phyloP scores from a whole-genome alignment of 2,113 vertebrate species.

The Dermatemys mawii region DNA sequence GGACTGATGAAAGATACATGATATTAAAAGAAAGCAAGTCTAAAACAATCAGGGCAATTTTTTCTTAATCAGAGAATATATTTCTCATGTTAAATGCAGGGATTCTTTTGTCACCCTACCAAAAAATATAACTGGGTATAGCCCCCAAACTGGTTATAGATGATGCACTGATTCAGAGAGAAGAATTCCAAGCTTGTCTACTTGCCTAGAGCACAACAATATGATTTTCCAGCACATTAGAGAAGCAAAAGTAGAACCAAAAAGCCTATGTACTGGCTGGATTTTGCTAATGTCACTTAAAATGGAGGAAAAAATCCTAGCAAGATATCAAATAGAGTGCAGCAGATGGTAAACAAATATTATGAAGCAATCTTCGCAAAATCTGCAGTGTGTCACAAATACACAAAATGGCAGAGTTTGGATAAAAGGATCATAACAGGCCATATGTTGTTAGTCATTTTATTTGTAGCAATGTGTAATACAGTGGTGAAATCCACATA shows the following conservation, averaged over 20 bases:
- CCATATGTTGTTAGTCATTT: conserved; percentile 74
- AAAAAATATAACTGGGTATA: conserved; percentile 5
- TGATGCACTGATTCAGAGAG: conserved; percentile 27
- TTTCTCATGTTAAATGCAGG: not conserved
- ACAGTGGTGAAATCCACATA: conserved; percentile 34
- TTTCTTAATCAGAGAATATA: not conserved
- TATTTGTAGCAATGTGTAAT: conserved; percentile 53
- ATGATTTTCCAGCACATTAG: conserved; percentile 77
- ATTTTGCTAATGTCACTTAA: conserved; percentile 79
- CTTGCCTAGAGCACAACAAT: conserved; percentile 74
- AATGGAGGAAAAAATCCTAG: conserved; percentile 76
- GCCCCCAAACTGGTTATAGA: not conserved
- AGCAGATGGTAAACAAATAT: conserved; percentile 83
- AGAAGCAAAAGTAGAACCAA: conserved; percentile 75
- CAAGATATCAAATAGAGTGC: conserved; percentile 73
- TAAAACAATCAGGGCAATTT: not conserved
- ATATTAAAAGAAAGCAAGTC: not conserved
- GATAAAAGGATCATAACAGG: conserved; percentile 73
- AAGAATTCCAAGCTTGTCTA: conserved; percentile 62
- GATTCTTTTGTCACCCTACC: conserved; percentile 46
- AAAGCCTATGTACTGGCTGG: conserved; percentile 67
- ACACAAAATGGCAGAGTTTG: conserved; percentile 73
- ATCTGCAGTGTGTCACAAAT: conserved; percentile 75
- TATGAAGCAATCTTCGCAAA: conserved; percentile 77
- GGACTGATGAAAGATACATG: not conserved